Base-by-base conservation (phyloP, 2,797 vertebrate species). In the Miichthys miiuy region DNA sequence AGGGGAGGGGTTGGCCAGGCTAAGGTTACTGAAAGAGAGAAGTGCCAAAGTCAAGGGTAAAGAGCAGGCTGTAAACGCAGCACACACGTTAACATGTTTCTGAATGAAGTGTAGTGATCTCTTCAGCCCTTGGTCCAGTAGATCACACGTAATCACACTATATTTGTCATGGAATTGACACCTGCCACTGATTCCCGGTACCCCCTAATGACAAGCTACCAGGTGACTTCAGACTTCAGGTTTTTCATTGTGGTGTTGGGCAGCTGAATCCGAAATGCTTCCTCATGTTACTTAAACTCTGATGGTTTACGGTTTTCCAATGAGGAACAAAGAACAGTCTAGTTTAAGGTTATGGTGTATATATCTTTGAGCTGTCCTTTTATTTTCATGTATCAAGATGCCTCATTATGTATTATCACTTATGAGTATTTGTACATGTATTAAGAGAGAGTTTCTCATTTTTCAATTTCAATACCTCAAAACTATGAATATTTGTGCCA, bases 1-100 rank as follows among this genome's bases (percentile, higher is more conserved):
- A 55, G 38, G 57, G 80, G 82, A 68, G 76, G 75, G 61, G 85
- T 50, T 21, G 68, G 6, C 25, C 41, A 23, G 78, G 71, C 76
- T 86, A 64, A 72, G 65, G 75, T 87, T 85, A 79, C 79, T 4
- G 54, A 74, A 52, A 70, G 61, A 76, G 77, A 63, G 56, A 70
- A 79, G 65, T 8, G 44, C 72, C 83, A 88, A 88, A 75, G 87
- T 90, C 87, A 91, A 91, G 87, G 83, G 57, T 85, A 50, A 73
- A 72, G 63, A 76, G 77, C 13, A 5, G 21, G 21, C 44, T 50
- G 63, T 62, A 13, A 70, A 75, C 3, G 0, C 41, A 67, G 20
- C 46, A 9, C 0, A 9, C 34, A 66, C 46, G 57, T 18, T 54
- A 16, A 62, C 8, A 17, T 5, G 41, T 38, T 6, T 67, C 18